Evolutionary conservation across 2,888 invertebrate species (phyloP).

Genomic region (Schrankia costaestrigalis): DNA sequence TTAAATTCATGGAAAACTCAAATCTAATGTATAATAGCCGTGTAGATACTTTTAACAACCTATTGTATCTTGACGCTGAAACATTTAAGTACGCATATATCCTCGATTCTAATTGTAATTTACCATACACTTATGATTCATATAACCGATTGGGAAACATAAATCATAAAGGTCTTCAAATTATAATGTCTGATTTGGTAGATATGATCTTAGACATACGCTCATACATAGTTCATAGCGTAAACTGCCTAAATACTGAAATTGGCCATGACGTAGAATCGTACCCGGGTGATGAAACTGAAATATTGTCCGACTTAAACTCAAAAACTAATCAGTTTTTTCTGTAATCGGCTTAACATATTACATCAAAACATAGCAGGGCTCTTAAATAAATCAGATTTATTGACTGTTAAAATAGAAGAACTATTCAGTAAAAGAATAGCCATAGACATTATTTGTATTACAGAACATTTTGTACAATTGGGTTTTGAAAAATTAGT

Average conservation of each 20-base stretch:
- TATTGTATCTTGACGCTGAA: background rate
- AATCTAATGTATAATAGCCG: background rate
- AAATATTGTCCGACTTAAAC: background rate
- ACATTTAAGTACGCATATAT: background rate
- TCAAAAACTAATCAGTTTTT: background rate
- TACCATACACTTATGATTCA: background rate
- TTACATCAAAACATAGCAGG: conserved; percentile 1
- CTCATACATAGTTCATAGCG: background rate
- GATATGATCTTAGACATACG: background rate
- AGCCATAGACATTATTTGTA: background rate
- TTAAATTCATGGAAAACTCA: background rate
- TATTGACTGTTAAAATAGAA: background rate
- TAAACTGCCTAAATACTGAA: background rate
- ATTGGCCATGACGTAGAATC: background rate
- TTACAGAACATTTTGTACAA: conserved; percentile 1
- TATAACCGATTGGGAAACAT: background rate
- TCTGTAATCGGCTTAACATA: background rate
- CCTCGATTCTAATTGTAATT: background rate
- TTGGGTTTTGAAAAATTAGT: background rate
- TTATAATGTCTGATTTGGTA: background rate
- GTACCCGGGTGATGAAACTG: background rate
- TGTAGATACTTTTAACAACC: background rate
- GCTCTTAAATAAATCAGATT: background rate
- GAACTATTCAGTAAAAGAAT: background rate
- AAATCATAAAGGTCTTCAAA: background rate